Conservation (phyloP, 2,797 vertebrate genomes). For the Aldrovandia affinis region DNA sequence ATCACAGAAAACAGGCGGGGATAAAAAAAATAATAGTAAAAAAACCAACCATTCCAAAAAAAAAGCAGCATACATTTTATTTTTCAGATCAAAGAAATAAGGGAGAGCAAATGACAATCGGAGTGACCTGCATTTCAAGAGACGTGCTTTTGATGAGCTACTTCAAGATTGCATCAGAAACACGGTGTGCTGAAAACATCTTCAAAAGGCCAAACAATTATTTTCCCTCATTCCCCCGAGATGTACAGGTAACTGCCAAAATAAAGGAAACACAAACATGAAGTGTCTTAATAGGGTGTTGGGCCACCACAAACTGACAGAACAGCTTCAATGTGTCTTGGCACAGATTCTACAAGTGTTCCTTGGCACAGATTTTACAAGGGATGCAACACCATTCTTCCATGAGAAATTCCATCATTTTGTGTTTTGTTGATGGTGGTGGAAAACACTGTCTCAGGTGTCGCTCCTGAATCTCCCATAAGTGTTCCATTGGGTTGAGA, state of each 20-base stretch:
- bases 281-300: no score
- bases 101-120: slow-evolving; percentile 29
- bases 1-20: slow-evolving; percentile 50
- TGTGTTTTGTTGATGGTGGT: no score
- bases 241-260: no score
- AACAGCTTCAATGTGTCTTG: no score
- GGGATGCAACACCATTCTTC: no score
- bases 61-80: slow-evolving; percentile 18
- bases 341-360: no score
- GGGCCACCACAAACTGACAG: background rate
- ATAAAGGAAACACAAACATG: no score
- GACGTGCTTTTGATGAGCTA: slow-evolving; percentile 33
- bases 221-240: background rate
- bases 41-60: slow-evolving; percentile 34
- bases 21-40: slow-evolving; percentile 46
- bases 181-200: slow-evolving; percentile 16
- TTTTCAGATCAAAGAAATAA: slow-evolving; percentile 49
- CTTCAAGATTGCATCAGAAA: slow-evolving; percentile 38
- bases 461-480: no score
- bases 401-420: no score
- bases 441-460: no score
- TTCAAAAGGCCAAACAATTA: slow-evolving; percentile 18
- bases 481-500: no score
- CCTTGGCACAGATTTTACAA: no score
- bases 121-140: slow-evolving; percentile 24